phyloP scores from a whole-genome alignment of 2,113 vertebrate genomes.

The Egretta garzetta region DNA sequence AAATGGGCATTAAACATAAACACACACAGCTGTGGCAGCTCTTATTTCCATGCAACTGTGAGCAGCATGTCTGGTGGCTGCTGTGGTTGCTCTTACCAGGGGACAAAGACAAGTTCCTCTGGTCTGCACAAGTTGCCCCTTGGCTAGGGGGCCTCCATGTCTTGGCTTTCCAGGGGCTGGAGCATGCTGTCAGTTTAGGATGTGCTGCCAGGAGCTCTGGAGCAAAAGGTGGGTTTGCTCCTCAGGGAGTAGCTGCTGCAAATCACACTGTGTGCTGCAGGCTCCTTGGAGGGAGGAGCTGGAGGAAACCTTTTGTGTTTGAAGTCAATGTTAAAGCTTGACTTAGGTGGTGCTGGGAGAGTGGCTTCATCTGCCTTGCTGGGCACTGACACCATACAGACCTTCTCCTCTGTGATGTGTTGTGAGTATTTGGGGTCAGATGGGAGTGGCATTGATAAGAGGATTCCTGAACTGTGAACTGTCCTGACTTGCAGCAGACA shows the following conservation, averaged over 20 bases:
- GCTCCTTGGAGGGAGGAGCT: neutral
- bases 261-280: fast-evolving
- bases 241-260: neutral
- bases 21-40: neutral
- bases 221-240: neutral
- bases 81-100: neutral
- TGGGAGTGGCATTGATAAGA: neutral
- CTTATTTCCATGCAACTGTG: neutral
- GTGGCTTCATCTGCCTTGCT: fast-evolving
- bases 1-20: neutral
- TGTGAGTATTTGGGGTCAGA: fast-evolving
- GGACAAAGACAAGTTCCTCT: fast-evolving
- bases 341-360: neutral
- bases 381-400: neutral
- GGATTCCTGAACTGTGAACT: neutral
- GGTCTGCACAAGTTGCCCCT: fast-evolving
- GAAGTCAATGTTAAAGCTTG: neutral
- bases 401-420: neutral
- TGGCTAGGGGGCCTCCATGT: fast-evolving
- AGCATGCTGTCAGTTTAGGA: neutral
- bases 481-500: fast-evolving
- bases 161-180: neutral
- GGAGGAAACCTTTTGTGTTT: neutral
- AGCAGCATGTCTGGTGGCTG: fast-evolving
- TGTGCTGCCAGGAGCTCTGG: fast-evolving